phyloP scores from a whole-genome alignment of 2,113 vertebrate species.

The Muscicapa adusta region DNA sequence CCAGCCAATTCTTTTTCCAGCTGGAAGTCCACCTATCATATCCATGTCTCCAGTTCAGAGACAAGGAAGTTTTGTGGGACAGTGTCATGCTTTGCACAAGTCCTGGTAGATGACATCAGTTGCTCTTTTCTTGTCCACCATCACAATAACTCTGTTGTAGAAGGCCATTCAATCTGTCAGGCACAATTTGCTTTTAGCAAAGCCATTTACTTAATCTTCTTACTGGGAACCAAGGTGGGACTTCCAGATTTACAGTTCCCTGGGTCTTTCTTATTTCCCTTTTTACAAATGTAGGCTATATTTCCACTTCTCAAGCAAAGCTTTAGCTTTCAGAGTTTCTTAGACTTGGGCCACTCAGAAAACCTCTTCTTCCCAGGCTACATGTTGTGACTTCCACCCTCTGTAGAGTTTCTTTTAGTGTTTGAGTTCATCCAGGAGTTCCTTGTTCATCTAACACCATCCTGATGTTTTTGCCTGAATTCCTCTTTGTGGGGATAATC shows the following conservation, averaged over 20 bases:
- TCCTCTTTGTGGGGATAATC: neutral
- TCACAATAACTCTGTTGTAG: neutral
- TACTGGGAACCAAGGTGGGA: neutral
- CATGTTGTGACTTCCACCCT: fast-evolving
- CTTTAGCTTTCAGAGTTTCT: neutral
- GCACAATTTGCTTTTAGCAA: neutral
- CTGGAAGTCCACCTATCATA: neutral
- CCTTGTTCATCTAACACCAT: neutral
- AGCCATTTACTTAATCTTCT: neutral
- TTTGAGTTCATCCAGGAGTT: neutral
- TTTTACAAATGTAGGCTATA: neutral
- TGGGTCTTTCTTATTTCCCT: neutral
- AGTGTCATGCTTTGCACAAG: neutral
- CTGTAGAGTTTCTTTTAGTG: neutral
- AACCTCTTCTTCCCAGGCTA: neutral
- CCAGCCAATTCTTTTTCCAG: neutral
- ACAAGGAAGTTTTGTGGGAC: neutral
- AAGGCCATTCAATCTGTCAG: neutral
- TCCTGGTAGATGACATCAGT: neutral
- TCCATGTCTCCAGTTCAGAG: neutral
- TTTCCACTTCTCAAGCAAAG: neutral
- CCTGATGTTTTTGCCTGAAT: neutral
- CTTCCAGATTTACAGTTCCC: neutral
- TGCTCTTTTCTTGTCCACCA: neutral
- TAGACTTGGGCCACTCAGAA: neutral